Evolutionary conservation across 2,888 invertebrate species (phyloP).

Genomic region (Spisula subtruncata): DNA sequence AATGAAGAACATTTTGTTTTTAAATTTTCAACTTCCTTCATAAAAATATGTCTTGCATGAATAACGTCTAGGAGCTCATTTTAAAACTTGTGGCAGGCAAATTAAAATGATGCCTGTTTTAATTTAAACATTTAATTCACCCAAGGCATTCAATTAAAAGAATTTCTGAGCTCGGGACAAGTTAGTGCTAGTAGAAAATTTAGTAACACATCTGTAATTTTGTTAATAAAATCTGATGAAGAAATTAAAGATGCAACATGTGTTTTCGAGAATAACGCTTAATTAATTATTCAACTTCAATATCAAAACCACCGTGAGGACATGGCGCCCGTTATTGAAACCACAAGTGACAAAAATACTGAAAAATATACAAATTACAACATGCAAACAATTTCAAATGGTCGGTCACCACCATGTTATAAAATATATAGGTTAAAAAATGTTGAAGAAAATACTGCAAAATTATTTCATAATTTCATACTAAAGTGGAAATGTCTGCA

Average conservation of each 20-base stretch:
- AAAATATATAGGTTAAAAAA: no score
- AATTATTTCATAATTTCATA: no score
- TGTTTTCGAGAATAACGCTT: no score
- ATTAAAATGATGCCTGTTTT: conserved; percentile 29
- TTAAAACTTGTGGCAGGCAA: conserved; percentile 30
- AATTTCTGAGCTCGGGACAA: neutral
- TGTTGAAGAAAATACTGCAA: no score
- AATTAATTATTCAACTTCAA: no score
- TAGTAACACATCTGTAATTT: neutral
- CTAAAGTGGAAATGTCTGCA: no score
- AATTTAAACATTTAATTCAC: conserved; percentile 30
- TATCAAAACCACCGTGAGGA: no score
- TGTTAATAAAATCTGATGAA: neutral
- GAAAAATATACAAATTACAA: no score
- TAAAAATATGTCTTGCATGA: conserved; percentile 53
- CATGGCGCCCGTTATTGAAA: no score
- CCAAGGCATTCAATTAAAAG: conserved; percentile 22
- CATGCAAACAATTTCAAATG: no score
- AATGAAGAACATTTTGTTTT: conserved; percentile 5
- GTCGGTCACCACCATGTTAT: no score
- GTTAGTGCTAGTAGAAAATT: neutral
- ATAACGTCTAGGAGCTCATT: conserved; percentile 7
- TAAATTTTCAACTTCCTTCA: conserved; percentile 33
- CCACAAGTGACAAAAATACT: no score
- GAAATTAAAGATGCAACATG: neutral